phyloP scores from a whole-genome alignment of 2,797 vertebrate species.

The Pantherophis vulpinus region DNA sequence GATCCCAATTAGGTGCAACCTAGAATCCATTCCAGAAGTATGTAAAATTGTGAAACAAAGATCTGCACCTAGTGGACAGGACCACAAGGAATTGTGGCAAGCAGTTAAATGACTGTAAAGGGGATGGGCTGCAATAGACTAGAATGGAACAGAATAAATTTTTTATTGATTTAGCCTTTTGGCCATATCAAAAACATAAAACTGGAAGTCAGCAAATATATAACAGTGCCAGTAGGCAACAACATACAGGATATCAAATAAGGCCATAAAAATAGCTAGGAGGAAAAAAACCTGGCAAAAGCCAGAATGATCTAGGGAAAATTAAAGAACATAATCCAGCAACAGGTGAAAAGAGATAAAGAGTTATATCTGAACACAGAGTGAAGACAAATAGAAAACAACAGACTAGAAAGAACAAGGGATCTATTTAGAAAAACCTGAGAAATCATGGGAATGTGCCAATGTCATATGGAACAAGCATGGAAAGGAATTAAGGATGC shows the following conservation, averaged over 20 bases:
- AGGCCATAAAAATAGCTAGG: neutral
- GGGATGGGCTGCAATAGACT: neutral
- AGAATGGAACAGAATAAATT: neutral
- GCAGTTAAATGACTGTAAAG: neutral
- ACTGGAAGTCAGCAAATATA: neutral
- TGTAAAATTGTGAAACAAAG: neutral
- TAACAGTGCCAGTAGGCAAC: neutral
- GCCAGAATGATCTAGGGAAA: neutral
- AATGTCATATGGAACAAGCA: neutral
- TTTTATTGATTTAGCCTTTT: neutral
- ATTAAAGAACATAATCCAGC: neutral
- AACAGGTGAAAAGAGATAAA: neutral
- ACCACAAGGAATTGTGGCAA: neutral
- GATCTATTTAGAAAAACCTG: neutral
- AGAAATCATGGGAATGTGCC: neutral
- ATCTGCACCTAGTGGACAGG: neutral
- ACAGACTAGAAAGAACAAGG: neutral
- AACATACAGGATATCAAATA: neutral
- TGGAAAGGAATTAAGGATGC: neutral
- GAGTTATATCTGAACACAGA: neutral
- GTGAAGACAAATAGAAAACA: neutral
- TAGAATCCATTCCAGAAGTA: neutral
- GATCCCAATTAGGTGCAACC: neutral
- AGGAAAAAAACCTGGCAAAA: neutral
- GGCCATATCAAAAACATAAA: neutral